phyloP scores from a whole-genome alignment of 1,140 invertebrate genomes.

The Bombus picipes region DNA sequence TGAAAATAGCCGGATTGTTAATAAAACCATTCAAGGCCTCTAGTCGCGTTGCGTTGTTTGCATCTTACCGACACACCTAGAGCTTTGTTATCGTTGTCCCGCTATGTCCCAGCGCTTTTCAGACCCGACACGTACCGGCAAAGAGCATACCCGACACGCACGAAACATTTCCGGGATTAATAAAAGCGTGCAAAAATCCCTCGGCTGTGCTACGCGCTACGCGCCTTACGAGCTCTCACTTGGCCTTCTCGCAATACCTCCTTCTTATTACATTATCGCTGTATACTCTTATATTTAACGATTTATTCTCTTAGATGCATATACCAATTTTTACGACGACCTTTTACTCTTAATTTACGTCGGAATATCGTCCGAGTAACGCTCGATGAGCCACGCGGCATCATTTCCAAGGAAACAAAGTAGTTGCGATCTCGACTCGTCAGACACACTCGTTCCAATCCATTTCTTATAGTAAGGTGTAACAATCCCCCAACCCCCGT shows the following conservation, averaged over 20 bases:
- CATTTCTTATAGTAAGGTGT: constrained; percentile 83
- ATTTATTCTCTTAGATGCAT: constrained; percentile 29
- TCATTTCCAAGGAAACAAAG: constrained; percentile 8
- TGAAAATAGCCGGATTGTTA: too few species aligned
- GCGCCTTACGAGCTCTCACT: constrained; percentile 57
- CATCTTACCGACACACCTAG: constrained; percentile 47
- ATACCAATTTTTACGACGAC: constrained; percentile 5
- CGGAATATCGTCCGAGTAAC: background rate
- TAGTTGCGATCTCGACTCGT: constrained; percentile 57
- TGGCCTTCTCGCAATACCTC: constrained; percentile 57
- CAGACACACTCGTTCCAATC: constrained; percentile 79
- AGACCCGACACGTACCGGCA: constrained; percentile 14
- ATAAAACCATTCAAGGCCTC: too few species aligned
- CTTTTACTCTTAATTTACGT: constrained; percentile 10
- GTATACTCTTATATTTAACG: constrained; percentile 20
- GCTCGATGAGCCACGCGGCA: background rate
- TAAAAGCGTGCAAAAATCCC: constrained; percentile 25
- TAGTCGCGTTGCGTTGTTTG: constrained; percentile 29
- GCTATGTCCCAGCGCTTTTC: constrained; percentile 53
- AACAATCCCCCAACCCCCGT: background rate
- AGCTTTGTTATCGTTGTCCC: constrained; percentile 57
- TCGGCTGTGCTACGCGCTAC: constrained; percentile 61
- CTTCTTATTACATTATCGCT: constrained; percentile 37
- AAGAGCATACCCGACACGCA: background rate
- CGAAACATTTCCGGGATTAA: constrained; percentile 25